Base-by-base conservation (phyloP, 2,113 vertebrate genomes). In the Eubucco bourcierii region DNA sequence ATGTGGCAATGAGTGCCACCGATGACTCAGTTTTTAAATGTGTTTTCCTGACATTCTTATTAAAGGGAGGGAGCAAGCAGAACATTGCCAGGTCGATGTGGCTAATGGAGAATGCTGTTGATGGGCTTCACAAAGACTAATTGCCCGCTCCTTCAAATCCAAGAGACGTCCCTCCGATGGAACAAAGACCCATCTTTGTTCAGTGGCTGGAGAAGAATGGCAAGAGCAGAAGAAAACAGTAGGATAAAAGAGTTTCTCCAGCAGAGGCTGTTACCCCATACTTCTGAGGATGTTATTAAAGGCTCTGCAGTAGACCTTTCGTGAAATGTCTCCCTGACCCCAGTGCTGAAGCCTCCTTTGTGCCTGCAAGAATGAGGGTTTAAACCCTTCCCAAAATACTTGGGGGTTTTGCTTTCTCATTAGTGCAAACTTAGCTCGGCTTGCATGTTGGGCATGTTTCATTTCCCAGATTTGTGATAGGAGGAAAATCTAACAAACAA, bases 121-220 rank as follows among this genome's bases (percentile, higher is more conserved):
- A 86, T 90, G 70, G 85, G 70, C 76, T 76, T 92, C 91, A 87
- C 76, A 91, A 90, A 94, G 75, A 88, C 60, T 85, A 94, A 92
- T 92, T 90, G 58, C 85, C 79, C 59, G 16, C 59, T 91, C 59
- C 82, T 86, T 95, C 80, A 90, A 86, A 94, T 91, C 90, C 50
- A 72, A 78, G 74, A 84, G 78, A 82, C 0, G n/a, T 47, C 60
- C 80, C 41, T 88, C 50, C 78, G 50, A 65, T 86, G 87, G 52
- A 77, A 91, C 68, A 96, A 94, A 95, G 85, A 78, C 55, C 10
- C 23, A 81, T 94, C 90, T 91, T 93, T 91, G 68, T 90, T 95
- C 90, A 34, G 61, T 84, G 77, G 52, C 79, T 80, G 72, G 68
- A 95, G 82, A 73, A 80, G 82, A 88, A 90, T 88, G 90, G 82